Conservation (phyloP, 2,113 vertebrate genomes). For the Athene noctua region DNA sequence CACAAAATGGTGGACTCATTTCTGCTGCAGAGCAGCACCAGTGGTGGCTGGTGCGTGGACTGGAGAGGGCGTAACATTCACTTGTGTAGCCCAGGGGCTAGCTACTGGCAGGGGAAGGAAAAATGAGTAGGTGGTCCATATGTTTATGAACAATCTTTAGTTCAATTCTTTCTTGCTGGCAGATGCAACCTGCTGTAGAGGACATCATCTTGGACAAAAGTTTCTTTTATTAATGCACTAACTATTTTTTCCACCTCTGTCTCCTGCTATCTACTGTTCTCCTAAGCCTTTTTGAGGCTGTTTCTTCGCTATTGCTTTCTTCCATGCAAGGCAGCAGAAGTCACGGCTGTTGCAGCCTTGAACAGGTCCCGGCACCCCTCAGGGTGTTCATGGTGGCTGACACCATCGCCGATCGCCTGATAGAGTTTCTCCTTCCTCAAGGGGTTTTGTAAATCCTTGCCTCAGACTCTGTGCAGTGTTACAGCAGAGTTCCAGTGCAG, state of each 20-base stretch:
- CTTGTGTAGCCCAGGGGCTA: background rate
- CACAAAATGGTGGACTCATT: background rate
- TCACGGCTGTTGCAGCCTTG: fast-evolving
- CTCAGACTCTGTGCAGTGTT: background rate
- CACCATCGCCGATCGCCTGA: fast-evolving
- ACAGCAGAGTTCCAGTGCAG: background rate
- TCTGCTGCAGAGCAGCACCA: background rate
- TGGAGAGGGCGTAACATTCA: fast-evolving
- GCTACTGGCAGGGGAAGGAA: background rate
- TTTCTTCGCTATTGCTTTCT: background rate
- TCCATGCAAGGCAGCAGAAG: background rate
- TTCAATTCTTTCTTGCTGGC: background rate
- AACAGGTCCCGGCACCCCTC: background rate
- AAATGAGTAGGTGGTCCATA: background rate
- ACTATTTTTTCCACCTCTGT: background rate
- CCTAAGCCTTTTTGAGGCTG: background rate
- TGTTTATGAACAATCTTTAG: background rate
- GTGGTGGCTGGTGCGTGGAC: background rate
- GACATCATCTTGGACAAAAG: background rate
- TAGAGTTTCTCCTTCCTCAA: background rate
- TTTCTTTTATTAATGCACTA: background rate
- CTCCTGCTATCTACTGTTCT: background rate
- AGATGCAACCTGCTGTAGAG: background rate
- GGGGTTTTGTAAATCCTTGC: background rate
- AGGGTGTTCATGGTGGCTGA: background rate